Evolutionary conservation across 2,888 invertebrate species (phyloP), one percentile per base, ranked within the genome.

Genomic region (Tachina lurida): DNA sequence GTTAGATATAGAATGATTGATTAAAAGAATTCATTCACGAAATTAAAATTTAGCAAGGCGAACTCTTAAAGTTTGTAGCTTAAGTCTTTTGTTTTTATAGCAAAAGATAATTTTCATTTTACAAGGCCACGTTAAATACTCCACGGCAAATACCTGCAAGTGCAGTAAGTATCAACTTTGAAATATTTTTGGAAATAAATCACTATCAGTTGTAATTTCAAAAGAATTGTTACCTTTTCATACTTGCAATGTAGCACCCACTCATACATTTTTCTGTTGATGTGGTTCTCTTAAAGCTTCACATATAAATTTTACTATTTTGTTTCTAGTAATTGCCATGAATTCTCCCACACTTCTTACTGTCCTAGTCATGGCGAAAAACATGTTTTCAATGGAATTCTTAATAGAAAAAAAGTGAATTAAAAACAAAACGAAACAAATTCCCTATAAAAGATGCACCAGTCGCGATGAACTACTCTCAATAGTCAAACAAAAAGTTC

Each of bases 261-360:
- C 79, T 65, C 76, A 75, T 79, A 65, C 67, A 75, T 56, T 63
- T 63, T n/a, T n/a, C n/a, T 19, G 4, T 13, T n/a, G 9, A n/a
- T 65, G 65, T 54, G n/a, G 9, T 58, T 45, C n/a, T 45, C 8
- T 43, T 13, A 68, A 73, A 19, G 10, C 13, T 85, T 82, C 70
- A 60, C 70, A 78, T 79, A 76, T 77, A 78, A 77, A 63, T 73
- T 67, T 76, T 22, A 7, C 13, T 49, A 10, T 56, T 76, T 63
- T 31, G 13, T 49, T 47, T 12, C 47, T 65, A 39, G 19, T 45
- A 78, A 49, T 81, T 84, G 60, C 74, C 39, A 60, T 73, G 83
- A 86, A 83, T 83, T 86, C 82, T 83, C 71, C 82, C 83, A 86
- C 83, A 83, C 83, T 79, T 73, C 76, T 56, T 76, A 43, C 47